Evolutionary conservation across 2,113 vertebrate species (phyloP).

Genomic region (Periophthalmus modestus): DNA sequence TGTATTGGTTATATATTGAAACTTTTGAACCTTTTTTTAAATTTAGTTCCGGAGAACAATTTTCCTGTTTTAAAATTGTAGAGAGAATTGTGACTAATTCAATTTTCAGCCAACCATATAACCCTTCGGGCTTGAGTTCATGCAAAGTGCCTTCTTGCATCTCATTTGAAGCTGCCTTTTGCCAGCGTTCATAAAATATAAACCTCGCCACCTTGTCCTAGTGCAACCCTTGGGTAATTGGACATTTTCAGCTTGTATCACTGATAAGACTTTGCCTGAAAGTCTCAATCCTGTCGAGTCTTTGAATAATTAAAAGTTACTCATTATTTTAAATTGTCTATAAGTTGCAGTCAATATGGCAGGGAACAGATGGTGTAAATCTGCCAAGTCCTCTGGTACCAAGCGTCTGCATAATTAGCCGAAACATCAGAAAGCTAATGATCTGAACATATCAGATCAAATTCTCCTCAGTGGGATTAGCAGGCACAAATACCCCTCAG

Average conservation of each 20-base stretch:
- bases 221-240: constrained; percentile 37
- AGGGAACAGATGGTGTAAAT: constrained; percentile 44
- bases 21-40: too few relatives aligned
- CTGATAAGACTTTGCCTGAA: neutral
- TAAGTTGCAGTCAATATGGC: constrained; percentile 20
- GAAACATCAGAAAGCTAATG: constrained; percentile 57
- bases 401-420: constrained; percentile 51
- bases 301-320: constrained; percentile 10
- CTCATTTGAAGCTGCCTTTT: constrained; percentile 22
- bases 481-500: constrained; percentile 37
- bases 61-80: too few relatives aligned
- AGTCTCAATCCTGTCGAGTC: neutral
- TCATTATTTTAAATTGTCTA: constrained; percentile 21
- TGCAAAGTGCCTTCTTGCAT: constrained; percentile 23
- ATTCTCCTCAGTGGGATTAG: constrained; percentile 50
- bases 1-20: too few relatives aligned
- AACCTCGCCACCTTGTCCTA: constrained; percentile 32
- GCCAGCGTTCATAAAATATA: constrained; percentile 51
- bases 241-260: constrained; percentile 19
- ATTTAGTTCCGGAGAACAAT: neutral
- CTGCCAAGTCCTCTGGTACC: constrained; percentile 19
- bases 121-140: constrained; percentile 40
- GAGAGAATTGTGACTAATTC: neutral
- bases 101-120: neutral
- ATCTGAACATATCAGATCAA: constrained; percentile 54